These are phyloP conservation scores for Xylota sylvarum DNA, from an alignment of 2,888 invertebrate species.

Conservation along the genomic window DNA sequence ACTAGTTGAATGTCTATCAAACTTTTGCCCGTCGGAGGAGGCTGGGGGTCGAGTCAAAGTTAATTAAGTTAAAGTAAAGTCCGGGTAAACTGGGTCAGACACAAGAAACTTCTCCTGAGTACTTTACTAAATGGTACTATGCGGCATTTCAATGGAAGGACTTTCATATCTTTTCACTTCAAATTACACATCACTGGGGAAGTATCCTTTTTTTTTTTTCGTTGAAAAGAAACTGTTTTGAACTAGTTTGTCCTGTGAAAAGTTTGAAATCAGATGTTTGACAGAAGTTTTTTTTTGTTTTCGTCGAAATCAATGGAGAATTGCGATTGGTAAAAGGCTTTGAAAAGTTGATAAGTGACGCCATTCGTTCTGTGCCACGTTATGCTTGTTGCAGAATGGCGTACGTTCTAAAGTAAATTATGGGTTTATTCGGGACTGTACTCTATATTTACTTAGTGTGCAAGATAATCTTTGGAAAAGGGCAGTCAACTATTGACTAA, in stretches of 20 bases:
- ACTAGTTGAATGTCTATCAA: conserved; percentile 35
- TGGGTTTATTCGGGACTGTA: too few relatives aligned
- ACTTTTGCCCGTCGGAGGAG: conserved; percentile 9
- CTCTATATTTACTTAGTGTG: too few relatives aligned
- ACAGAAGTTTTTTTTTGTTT: not conserved
- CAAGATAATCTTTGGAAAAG: too few relatives aligned
- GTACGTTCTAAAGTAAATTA: too few relatives aligned
- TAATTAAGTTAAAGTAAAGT: conserved; percentile 62
- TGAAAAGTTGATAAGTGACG: too few relatives aligned
- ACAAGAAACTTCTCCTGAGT: conserved; percentile 29
- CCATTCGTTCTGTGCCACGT: too few relatives aligned
- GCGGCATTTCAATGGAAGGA: conserved; percentile 40
- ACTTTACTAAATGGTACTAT: conserved; percentile 17
- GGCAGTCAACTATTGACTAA: too few relatives aligned
- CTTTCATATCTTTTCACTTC: conserved; percentile 39
- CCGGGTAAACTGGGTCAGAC: conserved; percentile 56
- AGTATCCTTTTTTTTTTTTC: conserved; percentile 33
- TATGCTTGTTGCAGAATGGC: too few relatives aligned
- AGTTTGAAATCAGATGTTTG: conserved; percentile 48
- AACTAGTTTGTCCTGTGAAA: conserved; percentile 20
- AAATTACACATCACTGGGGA: conserved; percentile 39
- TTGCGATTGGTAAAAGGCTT: too few relatives aligned
- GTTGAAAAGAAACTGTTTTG: conserved; percentile 13
- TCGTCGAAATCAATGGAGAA: too few relatives aligned
- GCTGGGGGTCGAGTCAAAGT: conserved; percentile 33